These are phyloP conservation scores for Philereme vetulata DNA, from an alignment of 2,888 invertebrate genomes.

Conservation along the genomic window DNA sequence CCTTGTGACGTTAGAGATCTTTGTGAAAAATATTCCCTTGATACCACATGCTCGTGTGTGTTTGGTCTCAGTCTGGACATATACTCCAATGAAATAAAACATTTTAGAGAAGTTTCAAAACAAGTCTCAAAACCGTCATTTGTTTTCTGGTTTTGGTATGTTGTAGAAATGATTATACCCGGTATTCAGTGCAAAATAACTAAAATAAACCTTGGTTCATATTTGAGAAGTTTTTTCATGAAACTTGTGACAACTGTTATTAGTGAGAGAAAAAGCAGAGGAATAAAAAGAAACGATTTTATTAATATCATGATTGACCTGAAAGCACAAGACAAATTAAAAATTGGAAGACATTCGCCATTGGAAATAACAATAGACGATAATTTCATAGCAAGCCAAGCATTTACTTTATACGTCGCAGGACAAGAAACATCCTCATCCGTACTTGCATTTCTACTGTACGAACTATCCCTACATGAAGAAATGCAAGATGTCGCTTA, in stretches of 20 bases:
- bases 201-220: constrained; percentile 13
- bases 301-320: constrained; percentile 55
- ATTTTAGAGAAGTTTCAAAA: constrained; percentile 20
- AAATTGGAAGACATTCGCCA: constrained; percentile 35
- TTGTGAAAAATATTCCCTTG: constrained; percentile 20
- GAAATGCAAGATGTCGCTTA: constrained; percentile 38
- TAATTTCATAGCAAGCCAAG: constrained; percentile 50
- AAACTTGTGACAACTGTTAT: constrained; percentile 18
- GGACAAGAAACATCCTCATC: constrained; percentile 67
- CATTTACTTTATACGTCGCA: constrained; percentile 55
- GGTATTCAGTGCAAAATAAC: constrained; percentile 16
- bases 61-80: constrained; percentile 27
- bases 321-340: constrained; percentile 47
- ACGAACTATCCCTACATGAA: constrained; percentile 40
- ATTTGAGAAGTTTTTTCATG: constrained; percentile 12
- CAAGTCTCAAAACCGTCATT: constrained; percentile 11
- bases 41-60: constrained; percentile 23
- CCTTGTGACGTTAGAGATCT: constrained; percentile 20
- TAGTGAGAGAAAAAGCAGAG: constrained; percentile 17
- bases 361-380: constrained; percentile 52
- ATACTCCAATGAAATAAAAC: constrained; percentile 21
- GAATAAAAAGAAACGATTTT: constrained; percentile 48
- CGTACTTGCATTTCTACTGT: constrained; percentile 45
- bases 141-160: constrained; percentile 20
- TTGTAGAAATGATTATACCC: constrained; percentile 20